Base-by-base conservation (phyloP, 2,113 vertebrate species). In the Symphodus melops region DNA sequence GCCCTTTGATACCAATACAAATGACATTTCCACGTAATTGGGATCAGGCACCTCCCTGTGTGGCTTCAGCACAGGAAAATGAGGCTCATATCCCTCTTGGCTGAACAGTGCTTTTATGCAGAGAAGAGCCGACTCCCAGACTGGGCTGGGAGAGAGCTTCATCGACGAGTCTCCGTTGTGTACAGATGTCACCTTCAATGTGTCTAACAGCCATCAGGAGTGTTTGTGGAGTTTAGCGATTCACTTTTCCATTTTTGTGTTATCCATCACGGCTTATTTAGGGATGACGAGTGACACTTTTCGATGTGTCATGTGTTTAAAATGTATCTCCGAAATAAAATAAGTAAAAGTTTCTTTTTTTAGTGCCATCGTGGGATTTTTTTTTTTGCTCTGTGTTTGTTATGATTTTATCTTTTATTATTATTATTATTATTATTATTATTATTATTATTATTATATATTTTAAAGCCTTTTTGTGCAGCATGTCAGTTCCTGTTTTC, bases 1-100 rank as follows among this genome's bases (percentile, higher is more conserved):
- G 28, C 89, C 86, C 83, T 86, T 82, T 85, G 87, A 93, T 88
- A 89, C 20, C 76, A 87, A 88, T 85, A 89, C 87, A 56, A 82
- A 78, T 91, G 87, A 89, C 88, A 87, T 90, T 93, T 91, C 78
- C 82, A 88, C 73, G 82, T 88, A 93, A 89, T 88, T 87, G 82
- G 89, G 84, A 88, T 78, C 68, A 74, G 76, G 84, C 83, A 65
- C 88, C 91, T 89, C 91, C 91, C 86, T 84, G 81, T 76, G 89
- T 81, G 79, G 80, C 84, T 86, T 75, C 65, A 79, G 77, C 36
- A 23, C 78, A 88, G 77, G 92, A 90, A 88, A 93, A 91, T 86
- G 78, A 84, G 77, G 61, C 76, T 91, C 79, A 90, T 79, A 71
- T 86, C 81, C 86, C 76, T 52, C 51, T 82, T 86, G 85, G 73